Conservation (phyloP, 2,797 vertebrate species). For the Macroramphosus scolopax region DNA sequence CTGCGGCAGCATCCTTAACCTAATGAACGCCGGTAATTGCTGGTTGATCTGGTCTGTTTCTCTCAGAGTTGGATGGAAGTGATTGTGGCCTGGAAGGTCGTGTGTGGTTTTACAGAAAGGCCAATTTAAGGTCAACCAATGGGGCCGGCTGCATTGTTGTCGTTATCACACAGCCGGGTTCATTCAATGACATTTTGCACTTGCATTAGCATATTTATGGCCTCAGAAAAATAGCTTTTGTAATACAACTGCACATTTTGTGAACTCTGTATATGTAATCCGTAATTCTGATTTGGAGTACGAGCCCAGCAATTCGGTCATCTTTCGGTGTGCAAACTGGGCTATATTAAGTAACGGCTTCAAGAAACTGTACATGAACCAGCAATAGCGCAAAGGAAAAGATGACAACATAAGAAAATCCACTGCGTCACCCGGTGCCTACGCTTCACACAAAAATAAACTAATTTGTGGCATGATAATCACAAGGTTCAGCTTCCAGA, state of each 20-base stretch:
- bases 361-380: constrained; percentile 34
- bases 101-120: neutral
- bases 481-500: constrained; percentile 38
- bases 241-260: constrained; percentile 3
- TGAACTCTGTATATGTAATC: constrained; percentile 28
- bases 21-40: constrained; percentile 65
- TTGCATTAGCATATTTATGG: neutral
- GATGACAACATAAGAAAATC: constrained; percentile 49
- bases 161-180: constrained; percentile 10
- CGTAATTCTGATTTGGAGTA: constrained; percentile 2
- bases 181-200: neutral
- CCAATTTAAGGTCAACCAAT: too few relatives aligned
- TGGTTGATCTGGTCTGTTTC: constrained; percentile 45
- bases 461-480: constrained; percentile 53
- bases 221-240: neutral
- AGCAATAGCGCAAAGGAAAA: constrained; percentile 42
- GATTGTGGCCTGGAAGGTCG: constrained; percentile 28
- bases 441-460: constrained; percentile 27
- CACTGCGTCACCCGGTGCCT: constrained; percentile 22
- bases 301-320: constrained; percentile 31
- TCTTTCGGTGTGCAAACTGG: constrained; percentile 39
- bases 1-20: constrained; percentile 37
- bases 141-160: neutral
- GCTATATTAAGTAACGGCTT: constrained; percentile 42
- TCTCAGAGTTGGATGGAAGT: constrained; percentile 34